A percentile compares a stretch with the other conserved stretches of the same genome.
Evolutionary conservation across 2,888 invertebrate species (phyloP).

Genomic region (Dynastes tityus): DNA sequence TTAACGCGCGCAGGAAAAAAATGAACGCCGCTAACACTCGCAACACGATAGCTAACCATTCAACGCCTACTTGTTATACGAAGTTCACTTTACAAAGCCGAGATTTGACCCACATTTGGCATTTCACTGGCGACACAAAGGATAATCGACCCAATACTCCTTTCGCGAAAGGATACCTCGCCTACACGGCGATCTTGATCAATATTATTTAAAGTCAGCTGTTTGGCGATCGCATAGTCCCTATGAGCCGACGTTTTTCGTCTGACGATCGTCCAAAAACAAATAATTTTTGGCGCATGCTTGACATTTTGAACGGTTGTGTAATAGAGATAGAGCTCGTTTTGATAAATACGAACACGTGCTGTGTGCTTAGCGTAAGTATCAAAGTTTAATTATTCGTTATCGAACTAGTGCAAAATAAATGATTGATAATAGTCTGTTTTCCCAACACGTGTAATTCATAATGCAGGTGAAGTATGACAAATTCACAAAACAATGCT

Average conservation of each 20-base stretch:
- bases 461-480: neutral
- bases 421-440: neutral
- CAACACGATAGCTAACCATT: constrained; percentile 50
- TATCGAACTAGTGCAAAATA: constrained; percentile 4
- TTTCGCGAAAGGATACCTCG: constrained; percentile 27
- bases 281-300: constrained; percentile 48
- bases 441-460: constrained; percentile 1
- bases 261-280: constrained; percentile 21
- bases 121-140: constrained; percentile 42
- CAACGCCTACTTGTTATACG: constrained; percentile 51
- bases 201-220: constrained; percentile 44
- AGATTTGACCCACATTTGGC: constrained; percentile 58
- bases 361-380: constrained; percentile 9
- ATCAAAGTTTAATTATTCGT: constrained; percentile 3
- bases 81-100: constrained; percentile 53
- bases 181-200: constrained; percentile 31
- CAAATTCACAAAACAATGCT: constrained; percentile 1
- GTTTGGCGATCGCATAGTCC: constrained; percentile 17
- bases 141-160: constrained; percentile 35
- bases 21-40: constrained; percentile 40
- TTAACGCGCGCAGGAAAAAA: constrained; percentile 41
- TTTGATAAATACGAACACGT: constrained; percentile 30
- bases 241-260: constrained; percentile 11
- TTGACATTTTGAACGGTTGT: constrained; percentile 46
- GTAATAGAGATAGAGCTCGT: constrained; percentile 23